Evolutionary conservation across 2,113 vertebrate genomes (phyloP).

Genomic region (Callionymus lyra): DNA sequence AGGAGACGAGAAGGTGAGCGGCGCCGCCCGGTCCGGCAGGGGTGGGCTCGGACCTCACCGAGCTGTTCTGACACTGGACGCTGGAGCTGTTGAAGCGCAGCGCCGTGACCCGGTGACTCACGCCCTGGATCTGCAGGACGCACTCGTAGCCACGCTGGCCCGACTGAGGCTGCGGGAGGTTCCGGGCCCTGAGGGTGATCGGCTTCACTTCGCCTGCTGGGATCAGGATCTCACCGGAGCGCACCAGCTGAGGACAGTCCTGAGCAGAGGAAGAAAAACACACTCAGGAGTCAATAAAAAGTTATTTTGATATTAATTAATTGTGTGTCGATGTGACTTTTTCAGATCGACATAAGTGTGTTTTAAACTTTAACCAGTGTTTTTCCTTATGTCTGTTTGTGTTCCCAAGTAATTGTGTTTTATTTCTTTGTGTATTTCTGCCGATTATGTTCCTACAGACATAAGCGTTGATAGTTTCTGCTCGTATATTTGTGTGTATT

Average conservation of each 20-base stretch:
- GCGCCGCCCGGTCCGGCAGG: neutral
- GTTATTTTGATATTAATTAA: too few species aligned
- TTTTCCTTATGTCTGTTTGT: too few species aligned
- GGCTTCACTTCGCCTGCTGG: conserved; percentile 93
- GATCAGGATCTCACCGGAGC: conserved; percentile 89
- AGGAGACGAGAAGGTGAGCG: neutral
- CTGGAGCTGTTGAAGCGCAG: conserved; percentile 99
- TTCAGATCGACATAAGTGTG: too few species aligned
- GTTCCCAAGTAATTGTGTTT: too few species aligned
- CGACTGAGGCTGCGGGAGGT: conserved; percentile 93
- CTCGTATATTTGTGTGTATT: too few species aligned
- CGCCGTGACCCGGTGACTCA: conserved; percentile 84
- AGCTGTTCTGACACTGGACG: conserved; percentile 98
- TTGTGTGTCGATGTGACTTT: too few species aligned
- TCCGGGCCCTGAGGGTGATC: conserved; percentile 89
- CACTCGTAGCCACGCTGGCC: conserved; percentile 97
- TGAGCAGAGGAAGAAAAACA: conserved; percentile 29
- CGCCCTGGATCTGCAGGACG: conserved; percentile 84
- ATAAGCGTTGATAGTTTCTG: too few species aligned
- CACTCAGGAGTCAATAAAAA: too few species aligned
- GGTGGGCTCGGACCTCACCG: conserved; percentile 64
- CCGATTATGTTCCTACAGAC: too few species aligned
- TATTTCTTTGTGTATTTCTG: too few species aligned
- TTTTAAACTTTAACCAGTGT: too few species aligned
- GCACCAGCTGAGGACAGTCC: conserved; percentile 96